Base-by-base conservation (phyloP, 1,140 invertebrate species). In the Chironomus striatipennis region DNA sequence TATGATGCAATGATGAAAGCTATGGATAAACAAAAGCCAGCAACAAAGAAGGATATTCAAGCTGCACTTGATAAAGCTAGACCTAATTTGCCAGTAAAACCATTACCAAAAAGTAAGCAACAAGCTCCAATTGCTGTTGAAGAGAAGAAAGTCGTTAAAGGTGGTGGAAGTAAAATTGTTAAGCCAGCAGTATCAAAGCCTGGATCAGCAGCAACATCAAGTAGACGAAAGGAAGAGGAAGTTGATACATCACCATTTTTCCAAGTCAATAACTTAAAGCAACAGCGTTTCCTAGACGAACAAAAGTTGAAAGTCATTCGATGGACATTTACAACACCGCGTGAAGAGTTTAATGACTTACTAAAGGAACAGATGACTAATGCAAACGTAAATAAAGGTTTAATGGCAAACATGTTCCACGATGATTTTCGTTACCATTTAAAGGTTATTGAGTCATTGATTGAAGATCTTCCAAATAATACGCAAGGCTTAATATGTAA, bases 251-350 rank as follows among this genome's bases (percentile, higher is more conserved):
- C 91, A 18, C 93, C 94, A 0, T 81, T 95, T 0, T 84, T 97
- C 72, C 89, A 90, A n/a, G 86, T 90, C 1, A 96, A 95, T 80
- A 94, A 91, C 78, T 83, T 93, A 20, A 98, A 98, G 82, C 93
- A 96, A 81, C 94, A 97, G 81, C 86, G 96, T 70, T 88, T 93
- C 42, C 90, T 94, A 20, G 95, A 98, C 80, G 96, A 98, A 80
- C 94, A 95, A 78, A 94, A 94, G 83, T 84, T 97, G 24, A 96
- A 95, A 81, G 89, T 92, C 0, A 84, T 99, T 3, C 97, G 97
- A 82, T 99, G 97, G 97, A 98, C 98, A 79, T 99, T 99, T 79
- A 92, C 92, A 0, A 89, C 92, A 0, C 96, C 97, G 0, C 85
- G 95, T 42, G 91, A 94, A 80, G 97, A 99, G 79, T 98, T 98